These are phyloP conservation scores for Luehdorfia chinensis DNA, from an alignment of 1,140 invertebrate species.

Conservation along the genomic window DNA sequence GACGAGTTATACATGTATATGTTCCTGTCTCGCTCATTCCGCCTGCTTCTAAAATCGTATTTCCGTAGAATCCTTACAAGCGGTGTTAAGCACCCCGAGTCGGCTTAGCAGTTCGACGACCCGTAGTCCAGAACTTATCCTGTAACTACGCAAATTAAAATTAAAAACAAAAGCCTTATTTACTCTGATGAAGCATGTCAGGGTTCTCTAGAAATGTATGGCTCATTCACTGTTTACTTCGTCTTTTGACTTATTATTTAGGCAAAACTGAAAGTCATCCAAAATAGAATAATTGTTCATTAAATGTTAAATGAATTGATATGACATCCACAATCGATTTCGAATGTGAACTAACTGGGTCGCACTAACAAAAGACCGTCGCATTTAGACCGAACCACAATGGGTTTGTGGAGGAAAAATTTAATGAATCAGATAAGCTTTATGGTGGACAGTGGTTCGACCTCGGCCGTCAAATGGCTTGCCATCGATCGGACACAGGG, in stretches of 20 bases:
- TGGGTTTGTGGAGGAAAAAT: constrained; percentile 47
- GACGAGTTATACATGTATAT: neutral
- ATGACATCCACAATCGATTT: constrained; percentile 53
- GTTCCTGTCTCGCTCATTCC: constrained; percentile 34
- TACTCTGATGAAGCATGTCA: constrained; percentile 33
- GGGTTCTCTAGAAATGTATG: constrained; percentile 30
- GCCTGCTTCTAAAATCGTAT: constrained; percentile 69
- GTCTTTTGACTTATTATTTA: no score
- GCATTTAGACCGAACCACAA: constrained; percentile 49
- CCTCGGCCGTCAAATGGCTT: constrained; percentile 71
- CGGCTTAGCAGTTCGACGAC: constrained; percentile 72
- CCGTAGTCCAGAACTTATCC: constrained; percentile 53
- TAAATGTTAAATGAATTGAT: constrained; percentile 39
- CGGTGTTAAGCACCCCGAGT: constrained; percentile 68
- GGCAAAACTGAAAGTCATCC: no score
- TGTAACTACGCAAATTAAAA: constrained; percentile 50
- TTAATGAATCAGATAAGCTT: constrained; percentile 71
- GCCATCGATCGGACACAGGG: constrained; percentile 59
- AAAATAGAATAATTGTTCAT: no score
- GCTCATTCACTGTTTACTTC: no score
- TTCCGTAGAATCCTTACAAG: constrained; percentile 76
- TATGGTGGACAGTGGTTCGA: constrained; percentile 66
- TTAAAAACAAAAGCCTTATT: constrained; percentile 59
- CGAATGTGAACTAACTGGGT: constrained; percentile 55
- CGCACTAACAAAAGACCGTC: constrained; percentile 59